These are phyloP conservation scores for Aquatica leii DNA, from an alignment of 2,888 invertebrate genomes.

Conservation along the genomic window DNA sequence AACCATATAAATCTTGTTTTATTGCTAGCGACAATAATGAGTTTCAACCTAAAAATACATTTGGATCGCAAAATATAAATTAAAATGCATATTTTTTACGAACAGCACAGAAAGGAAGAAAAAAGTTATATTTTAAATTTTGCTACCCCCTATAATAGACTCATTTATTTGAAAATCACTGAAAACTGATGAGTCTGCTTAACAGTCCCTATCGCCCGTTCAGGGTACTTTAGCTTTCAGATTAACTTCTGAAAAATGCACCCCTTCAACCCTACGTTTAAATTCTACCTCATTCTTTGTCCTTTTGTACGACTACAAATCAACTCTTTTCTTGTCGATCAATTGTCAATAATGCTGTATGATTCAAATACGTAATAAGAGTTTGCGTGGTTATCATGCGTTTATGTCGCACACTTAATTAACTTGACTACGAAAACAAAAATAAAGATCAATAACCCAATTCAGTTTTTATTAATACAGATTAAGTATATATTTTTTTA, in stretches of 20 bases:
- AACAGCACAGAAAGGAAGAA: background rate
- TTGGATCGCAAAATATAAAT: background rate
- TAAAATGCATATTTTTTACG: too few relatives aligned
- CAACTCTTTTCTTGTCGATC: constrained; percentile 12
- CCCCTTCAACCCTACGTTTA: constrained; percentile 41
- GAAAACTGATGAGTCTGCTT: constrained; percentile 54
- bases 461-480: too few relatives aligned
- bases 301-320: background rate
- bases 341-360: background rate
- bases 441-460: too few relatives aligned
- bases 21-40: too few relatives aligned
- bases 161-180: constrained; percentile 53
- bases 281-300: constrained; percentile 27
- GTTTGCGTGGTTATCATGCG: too few relatives aligned
- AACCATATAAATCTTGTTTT: too few relatives aligned
- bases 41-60: background rate
- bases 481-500: too few relatives aligned
- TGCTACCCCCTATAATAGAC: constrained; percentile 39
- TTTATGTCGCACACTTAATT: too few relatives aligned
- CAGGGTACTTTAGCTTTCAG: constrained; percentile 53
- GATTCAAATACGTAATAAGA: too few relatives aligned
- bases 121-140: constrained; percentile 15
- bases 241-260: constrained; percentile 54
- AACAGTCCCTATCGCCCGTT: constrained; percentile 46
- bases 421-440: too few relatives aligned